phyloP scores from a whole-genome alignment of 2,797 vertebrate genomes.

The Heterohyrax brucei region DNA sequence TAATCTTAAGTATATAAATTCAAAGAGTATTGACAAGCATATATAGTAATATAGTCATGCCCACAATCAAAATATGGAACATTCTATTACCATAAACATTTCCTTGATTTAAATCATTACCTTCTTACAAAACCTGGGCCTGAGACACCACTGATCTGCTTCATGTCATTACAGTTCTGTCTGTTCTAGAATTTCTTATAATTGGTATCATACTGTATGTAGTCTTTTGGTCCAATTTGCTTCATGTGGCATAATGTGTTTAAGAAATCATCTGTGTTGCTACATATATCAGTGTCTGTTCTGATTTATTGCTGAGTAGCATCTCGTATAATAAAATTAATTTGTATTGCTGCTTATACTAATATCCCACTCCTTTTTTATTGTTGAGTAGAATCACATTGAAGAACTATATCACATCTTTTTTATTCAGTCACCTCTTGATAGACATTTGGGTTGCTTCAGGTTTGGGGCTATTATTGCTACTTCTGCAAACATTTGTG shows the following conservation, averaged over 20 bases:
- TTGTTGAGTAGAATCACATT: not conserved
- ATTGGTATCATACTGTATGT: not conserved
- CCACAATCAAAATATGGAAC: not conserved
- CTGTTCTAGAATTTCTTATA: conserved; percentile 29
- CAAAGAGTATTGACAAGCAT: not conserved
- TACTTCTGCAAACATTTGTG: not conserved
- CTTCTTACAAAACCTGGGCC: not conserved
- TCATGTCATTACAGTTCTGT: not conserved
- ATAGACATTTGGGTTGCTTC: not conserved
- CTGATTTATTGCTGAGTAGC: not conserved
- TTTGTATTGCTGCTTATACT: too few species aligned
- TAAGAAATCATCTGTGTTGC: not conserved
- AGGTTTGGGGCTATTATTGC: not conserved
- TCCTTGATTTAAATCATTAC: not conserved
- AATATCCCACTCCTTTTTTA: too few species aligned
- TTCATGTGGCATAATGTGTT: not conserved
- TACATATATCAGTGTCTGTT: not conserved
- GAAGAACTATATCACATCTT: not conserved
- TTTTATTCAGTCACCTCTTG: conserved; percentile 16
- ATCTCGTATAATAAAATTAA: too few species aligned
- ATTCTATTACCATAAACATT: not conserved
- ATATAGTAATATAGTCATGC: not conserved
- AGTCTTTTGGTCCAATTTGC: not conserved
- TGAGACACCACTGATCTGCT: not conserved
- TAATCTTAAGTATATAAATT: conserved; percentile 3